Base-by-base conservation (phyloP, 2,888 invertebrate species). In the Leptura quadrifasciata region DNA sequence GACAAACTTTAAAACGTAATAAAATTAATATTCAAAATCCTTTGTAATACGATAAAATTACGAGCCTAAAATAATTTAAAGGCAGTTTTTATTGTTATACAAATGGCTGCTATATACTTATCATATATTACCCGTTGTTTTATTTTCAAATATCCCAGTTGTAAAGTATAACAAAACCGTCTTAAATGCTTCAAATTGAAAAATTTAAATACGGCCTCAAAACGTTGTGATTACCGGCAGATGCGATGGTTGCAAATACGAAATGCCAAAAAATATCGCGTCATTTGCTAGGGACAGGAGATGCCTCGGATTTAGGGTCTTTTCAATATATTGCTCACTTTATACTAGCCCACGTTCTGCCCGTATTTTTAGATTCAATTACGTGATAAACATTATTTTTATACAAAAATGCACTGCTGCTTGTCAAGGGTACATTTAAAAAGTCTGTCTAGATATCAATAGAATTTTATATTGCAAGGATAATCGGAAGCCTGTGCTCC, bases 11-110 rank as follows among this genome's bases (percentile, higher is more conserved):
- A 86, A 87, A 86, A 82, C 77, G 84, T 80, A 84, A 85, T 87
- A 86, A 86, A 86, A 86, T 86, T 86, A 86, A 86, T 86, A 86
- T 85, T 86, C 85, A 86, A 85, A 86, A 85, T 85, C 85, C 82
- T 75, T 77, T 82, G 81, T 78, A 81, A 82, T 82, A 83, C 83
- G 79, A 84, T 83, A 84, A 85, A 85, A 82, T 82, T 78, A 79
- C 79, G 79, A 78, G 80, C 71, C 72, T 76, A 75, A 79, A 81
- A 80, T 76, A 76, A 81, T 83, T 82, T 82, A 75, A 75, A 74
- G 75, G 24, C 73, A 54, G 39, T 20, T 79, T 79, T 79, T 78
- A 80, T 80, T 76, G 70, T 57, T 65, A 58, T 60, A 60, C 65
- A 76, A 76, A 69, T 60, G 72, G 57, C 67, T 27, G 67, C 67